A percentile compares a stretch with the other conserved stretches of the same genome.
Conservation (phyloP, 1,140 invertebrate species). For the Odontomachus brunneus region DNA sequence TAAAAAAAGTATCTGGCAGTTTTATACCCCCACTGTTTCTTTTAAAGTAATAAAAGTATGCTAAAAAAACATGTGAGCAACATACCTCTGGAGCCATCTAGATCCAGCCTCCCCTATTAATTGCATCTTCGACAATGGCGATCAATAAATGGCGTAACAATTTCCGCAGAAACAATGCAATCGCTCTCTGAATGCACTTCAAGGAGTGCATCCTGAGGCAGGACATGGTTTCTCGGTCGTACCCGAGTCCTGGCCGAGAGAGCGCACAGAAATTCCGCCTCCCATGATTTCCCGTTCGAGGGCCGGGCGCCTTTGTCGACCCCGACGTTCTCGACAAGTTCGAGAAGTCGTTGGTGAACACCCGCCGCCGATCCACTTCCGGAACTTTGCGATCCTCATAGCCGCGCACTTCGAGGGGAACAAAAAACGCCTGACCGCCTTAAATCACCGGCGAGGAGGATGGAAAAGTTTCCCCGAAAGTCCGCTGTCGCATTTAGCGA, state of each 20-base stretch:
- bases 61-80: no score
- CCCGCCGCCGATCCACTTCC: slow-evolving; percentile 66
- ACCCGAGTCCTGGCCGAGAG: neutral
- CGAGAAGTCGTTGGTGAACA: slow-evolving; percentile 65
- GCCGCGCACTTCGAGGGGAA: slow-evolving; percentile 26
- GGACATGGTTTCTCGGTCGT: neutral
- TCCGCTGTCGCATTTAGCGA: neutral
- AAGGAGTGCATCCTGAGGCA: slow-evolving; percentile 19
- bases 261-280: slow-evolving; percentile 14
- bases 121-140: neutral
- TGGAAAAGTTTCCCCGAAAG: slow-evolving; percentile 54
- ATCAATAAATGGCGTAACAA: neutral
- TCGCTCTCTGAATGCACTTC: slow-evolving; percentile 3
- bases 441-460: slow-evolving; percentile 43
- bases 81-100: no score
- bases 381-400: slow-evolving; percentile 51
- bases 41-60: no score
- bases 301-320: slow-evolving; percentile 61
- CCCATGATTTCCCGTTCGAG: slow-evolving; percentile 3
- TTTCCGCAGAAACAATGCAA: slow-evolving; percentile 13
- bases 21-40: no score
- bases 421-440: slow-evolving; percentile 64
- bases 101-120: slow-evolving; percentile 12
- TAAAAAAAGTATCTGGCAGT: no score
- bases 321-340: slow-evolving; percentile 69